These are phyloP conservation scores for Podotricha telesiphe DNA, from an alignment of 2,888 invertebrate species.

Conservation along the genomic window DNA sequence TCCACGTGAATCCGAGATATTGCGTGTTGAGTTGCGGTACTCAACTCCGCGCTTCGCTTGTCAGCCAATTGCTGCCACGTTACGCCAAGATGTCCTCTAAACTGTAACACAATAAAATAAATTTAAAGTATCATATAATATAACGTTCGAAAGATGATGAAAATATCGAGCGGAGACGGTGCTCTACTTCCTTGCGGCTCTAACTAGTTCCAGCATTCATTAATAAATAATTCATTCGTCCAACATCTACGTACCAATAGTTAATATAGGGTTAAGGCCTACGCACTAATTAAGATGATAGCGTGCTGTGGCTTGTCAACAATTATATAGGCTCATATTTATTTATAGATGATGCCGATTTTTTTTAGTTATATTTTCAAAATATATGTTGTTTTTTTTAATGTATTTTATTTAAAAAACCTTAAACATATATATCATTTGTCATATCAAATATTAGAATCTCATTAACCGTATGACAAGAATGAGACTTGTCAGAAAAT, in stretches of 20 bases:
- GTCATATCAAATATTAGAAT: too few species aligned
- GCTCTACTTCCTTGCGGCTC: slow-evolving; percentile 3
- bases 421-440: too few species aligned
- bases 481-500: not conserved
- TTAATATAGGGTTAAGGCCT: slow-evolving; percentile 29
- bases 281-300: slow-evolving; percentile 21
- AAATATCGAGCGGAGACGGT: not conserved
- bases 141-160: not conserved
- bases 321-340: not conserved
- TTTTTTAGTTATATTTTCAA: not conserved
- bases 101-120: too few species aligned
- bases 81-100: too few species aligned
- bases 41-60: too few species aligned
- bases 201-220: slow-evolving; percentile 24
- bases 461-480: too few species aligned
- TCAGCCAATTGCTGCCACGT: too few species aligned
- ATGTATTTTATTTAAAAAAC: too few species aligned
- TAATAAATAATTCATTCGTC: slow-evolving; percentile 35
- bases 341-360: not conserved
- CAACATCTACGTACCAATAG: slow-evolving; percentile 27
- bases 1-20: too few species aligned
- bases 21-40: too few species aligned
- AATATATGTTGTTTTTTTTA: too few species aligned
- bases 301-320: slow-evolving; percentile 1
- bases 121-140: not conserved